Conservation (phyloP, 2,113 vertebrate species). For the Gallinago media region DNA sequence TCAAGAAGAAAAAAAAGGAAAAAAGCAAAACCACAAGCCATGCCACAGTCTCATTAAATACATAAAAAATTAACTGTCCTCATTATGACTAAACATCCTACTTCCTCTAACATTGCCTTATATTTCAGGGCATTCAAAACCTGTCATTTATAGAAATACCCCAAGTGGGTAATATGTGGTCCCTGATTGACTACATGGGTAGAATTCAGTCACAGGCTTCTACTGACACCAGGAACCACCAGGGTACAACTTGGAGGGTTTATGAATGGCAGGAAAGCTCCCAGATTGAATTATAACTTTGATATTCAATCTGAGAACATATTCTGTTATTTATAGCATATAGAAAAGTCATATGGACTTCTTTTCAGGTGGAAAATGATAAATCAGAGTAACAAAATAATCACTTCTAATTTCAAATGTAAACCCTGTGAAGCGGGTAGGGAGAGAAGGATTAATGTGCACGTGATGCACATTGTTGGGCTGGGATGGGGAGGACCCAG, state of each 20-base stretch:
- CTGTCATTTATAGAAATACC: slow-evolving; percentile 58
- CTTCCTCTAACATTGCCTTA: slow-evolving; percentile 57
- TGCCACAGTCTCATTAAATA: slow-evolving; percentile 42
- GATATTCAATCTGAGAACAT: slow-evolving; percentile 53
- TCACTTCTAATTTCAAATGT: slow-evolving; percentile 65
- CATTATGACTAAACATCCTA: slow-evolving; percentile 66
- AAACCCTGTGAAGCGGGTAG: slow-evolving; percentile 42
- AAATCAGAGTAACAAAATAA: slow-evolving; percentile 71
- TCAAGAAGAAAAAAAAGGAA: slow-evolving; percentile 1
- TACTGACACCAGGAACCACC: not conserved
- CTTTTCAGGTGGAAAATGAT: slow-evolving; percentile 60
- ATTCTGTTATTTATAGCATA: slow-evolving; percentile 68
- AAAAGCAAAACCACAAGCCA: not conserved
- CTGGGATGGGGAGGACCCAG: slow-evolving; percentile 36
- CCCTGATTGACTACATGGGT: slow-evolving; percentile 41
- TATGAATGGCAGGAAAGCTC: slow-evolving; percentile 64
- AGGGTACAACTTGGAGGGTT: slow-evolving; percentile 43
- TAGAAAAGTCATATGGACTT: slow-evolving; percentile 39
- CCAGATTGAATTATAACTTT: slow-evolving; percentile 55
- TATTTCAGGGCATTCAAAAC: slow-evolving; percentile 65
- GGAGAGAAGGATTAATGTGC: slow-evolving; percentile 61
- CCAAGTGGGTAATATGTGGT: slow-evolving; percentile 22
- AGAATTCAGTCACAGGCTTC: slow-evolving; percentile 55
- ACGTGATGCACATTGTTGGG: slow-evolving; percentile 42
- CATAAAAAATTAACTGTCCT: slow-evolving; percentile 39